Conservation (phyloP, 92 coral and sea anemone genomes). For the Siderastrea radians region DNA sequence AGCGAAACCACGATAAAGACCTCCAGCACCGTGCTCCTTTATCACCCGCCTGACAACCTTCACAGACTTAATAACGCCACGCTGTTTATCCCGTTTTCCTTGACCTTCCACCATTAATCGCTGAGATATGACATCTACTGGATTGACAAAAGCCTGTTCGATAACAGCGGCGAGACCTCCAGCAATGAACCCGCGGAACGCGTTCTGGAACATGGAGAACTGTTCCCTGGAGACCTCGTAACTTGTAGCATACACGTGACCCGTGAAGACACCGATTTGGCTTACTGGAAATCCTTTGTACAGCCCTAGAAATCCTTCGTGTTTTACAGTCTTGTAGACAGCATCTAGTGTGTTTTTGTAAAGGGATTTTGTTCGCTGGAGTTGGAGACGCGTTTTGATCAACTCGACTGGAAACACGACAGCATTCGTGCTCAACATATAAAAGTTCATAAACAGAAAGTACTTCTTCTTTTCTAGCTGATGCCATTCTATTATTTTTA, state of each 20-base stretch:
- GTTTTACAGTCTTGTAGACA: constrained; percentile 72
- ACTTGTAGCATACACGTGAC: constrained; percentile 79
- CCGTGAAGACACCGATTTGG: constrained; percentile 82
- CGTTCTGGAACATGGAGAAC: constrained; percentile 74
- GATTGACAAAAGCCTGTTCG: constrained; percentile 84
- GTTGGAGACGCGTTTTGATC: constrained; percentile 89
- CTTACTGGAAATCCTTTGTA: constrained; percentile 85
- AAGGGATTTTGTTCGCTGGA: constrained; percentile 78
- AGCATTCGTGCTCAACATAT: constrained; percentile 65
- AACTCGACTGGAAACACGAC: constrained; percentile 79
- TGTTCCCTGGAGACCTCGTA: constrained; percentile 90
- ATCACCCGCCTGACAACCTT: constrained; percentile 47
- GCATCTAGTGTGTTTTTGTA: constrained; percentile 90
- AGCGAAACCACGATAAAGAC: constrained; percentile 81
- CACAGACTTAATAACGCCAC: constrained; percentile 19
- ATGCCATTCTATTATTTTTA: constrained; percentile 86
- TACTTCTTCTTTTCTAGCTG: constrained; percentile 89
- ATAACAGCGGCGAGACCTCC: constrained; percentile 84
- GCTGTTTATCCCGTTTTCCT: constrained; percentile 40
- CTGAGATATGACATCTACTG: constrained; percentile 85
- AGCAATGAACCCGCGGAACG: constrained; percentile 88
- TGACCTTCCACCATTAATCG: constrained; percentile 81
- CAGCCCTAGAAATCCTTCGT: constrained; percentile 86
- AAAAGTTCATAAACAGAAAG: constrained; percentile 71
- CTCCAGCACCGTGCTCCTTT: constrained; percentile 64